Percentiles rank a stretch among this genome's conserved stretches.
phyloP scores from a whole-genome alignment of 1,140 invertebrate genomes.

The Bradynema listronoti region DNA sequence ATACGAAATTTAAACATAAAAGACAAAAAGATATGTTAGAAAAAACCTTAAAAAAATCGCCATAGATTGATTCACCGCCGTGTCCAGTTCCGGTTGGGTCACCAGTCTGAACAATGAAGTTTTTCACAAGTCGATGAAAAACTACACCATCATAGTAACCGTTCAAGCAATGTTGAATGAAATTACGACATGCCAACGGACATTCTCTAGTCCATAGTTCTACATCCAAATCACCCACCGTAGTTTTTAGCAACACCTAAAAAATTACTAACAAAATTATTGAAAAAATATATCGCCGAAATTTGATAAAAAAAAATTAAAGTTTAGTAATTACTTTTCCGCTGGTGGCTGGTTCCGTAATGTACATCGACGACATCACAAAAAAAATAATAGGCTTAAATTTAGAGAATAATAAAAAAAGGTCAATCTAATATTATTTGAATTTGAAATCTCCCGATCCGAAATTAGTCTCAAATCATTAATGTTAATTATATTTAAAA shows the following conservation, averaged over 20 bases:
- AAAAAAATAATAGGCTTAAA: no score
- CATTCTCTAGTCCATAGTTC: conserved; percentile 95
- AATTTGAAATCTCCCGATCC: no score
- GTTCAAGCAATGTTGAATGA: conserved; percentile 92
- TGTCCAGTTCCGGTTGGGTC: conserved; percentile 89
- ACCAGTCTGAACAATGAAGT: conserved; percentile 89
- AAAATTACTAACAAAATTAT: conserved; percentile 16
- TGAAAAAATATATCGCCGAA: conserved; percentile 5
- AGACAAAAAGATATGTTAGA: not conserved
- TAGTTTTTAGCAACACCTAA: conserved; percentile 81
- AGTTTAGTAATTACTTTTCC: conserved; percentile 72
- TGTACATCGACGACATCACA: conserved; percentile 93
- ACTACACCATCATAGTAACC: conserved; percentile 73
- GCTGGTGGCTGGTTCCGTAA: conserved; percentile 85
- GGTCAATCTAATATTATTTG: no score
- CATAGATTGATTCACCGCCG: conserved; percentile 86
- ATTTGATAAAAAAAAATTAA: conserved; percentile 1
- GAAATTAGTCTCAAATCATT: no score
- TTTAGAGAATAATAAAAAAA: no score
- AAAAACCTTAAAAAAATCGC: conserved; percentile 78
- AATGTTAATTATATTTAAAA: no score
- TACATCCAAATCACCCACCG: conserved; percentile 90
- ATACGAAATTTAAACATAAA: not conserved
- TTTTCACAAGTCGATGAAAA: conserved; percentile 71
- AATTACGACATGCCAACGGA: conserved; percentile 89